Evolutionary conservation across 2,797 vertebrate species (phyloP), one percentile per base, ranked within the genome.

Genomic region (Gambelia wislizenii): DNA sequence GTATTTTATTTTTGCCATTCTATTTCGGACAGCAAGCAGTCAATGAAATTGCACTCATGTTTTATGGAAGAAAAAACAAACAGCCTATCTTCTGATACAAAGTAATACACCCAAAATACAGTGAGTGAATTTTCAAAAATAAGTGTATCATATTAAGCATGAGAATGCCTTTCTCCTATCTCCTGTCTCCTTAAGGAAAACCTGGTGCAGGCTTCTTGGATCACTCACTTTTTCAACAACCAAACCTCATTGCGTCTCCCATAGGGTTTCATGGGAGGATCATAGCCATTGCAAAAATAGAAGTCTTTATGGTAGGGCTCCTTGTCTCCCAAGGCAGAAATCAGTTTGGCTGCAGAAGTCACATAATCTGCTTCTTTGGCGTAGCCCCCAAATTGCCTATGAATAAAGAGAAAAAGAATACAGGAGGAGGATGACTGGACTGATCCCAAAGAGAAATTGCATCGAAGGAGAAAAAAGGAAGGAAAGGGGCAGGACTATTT

Each of bases 231-330:
- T 13, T 98, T 98, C 94, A 98, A 94, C 88, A 99, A 98, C 98
- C 98, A 99, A 92, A 99, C 96, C 95, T 99, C 98, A 2, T 99
- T 99, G 86, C 98, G 97, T 27, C 98, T 97, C 89, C 98, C 98
- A 0, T 98, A 98, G 84, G 98, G 98, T 94, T 99, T 98, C 96
- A 99, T 97, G 0, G 98, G 98, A 0, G 98, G 98, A 93, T 99
- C 98, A 0, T 98, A 99, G 39, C 98, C 98, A 0, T 98, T 98
- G 95, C 98, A 99, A 95, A 98, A 96, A 94, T 98, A 99, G 94
- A 98, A 93, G 91, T 98, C 98, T 72, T 97, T 97, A 85, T 90
- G 96, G 87, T 96, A 99, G 3, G 97, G 95, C 59, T 96, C 97
- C 0, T 97, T 97, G 70, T 97, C 98, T 1, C 98, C 98, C 92